Conservation (phyloP, 2,797 vertebrate species). For the Melanotaenia maccullochi region DNA sequence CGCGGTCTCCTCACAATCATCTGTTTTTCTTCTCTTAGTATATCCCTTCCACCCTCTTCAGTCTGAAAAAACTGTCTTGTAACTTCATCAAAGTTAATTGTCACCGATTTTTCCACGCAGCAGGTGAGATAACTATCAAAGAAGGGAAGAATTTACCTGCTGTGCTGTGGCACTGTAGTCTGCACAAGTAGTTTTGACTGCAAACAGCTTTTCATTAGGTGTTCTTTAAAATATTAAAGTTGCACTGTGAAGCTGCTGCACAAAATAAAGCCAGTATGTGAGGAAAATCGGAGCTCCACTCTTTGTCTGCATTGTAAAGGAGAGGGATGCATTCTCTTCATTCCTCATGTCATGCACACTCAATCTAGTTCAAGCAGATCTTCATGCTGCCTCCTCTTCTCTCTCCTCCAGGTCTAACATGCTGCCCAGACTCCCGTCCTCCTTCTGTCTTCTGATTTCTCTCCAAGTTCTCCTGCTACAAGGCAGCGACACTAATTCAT, state of each 20-base stretch:
- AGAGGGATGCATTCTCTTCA: conserved; percentile 4
- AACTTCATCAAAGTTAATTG: conserved; percentile 56
- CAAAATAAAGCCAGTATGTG: not conserved
- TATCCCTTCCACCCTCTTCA: conserved; percentile 1
- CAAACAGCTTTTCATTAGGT: conserved; percentile 29
- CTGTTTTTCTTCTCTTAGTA: not conserved
- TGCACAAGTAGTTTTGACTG: conserved; percentile 20
- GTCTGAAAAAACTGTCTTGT: conserved; percentile 16
- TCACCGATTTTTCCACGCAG: conserved; percentile 36
- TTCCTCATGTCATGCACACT: conserved; percentile 4
- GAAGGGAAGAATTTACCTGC: conserved; percentile 48
- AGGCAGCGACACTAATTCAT: conserved; percentile 25
- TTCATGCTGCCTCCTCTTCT: conserved; percentile 6
- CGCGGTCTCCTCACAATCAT: conserved; percentile 1
- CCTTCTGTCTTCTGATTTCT: conserved; percentile 35
- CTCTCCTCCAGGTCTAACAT: conserved; percentile 63
- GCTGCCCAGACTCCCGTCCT: conserved; percentile 43
- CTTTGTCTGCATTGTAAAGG: conserved; percentile 11
- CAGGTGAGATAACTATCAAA: conserved; percentile 55
- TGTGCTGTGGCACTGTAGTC: conserved; percentile 41
- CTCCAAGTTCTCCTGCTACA: conserved; percentile 51
- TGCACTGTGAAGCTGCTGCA: not conserved
- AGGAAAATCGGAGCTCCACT: not conserved
- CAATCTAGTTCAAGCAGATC: not conserved
- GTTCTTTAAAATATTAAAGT: conserved; percentile 32